phyloP scores from a whole-genome alignment of 2,113 vertebrate genomes.

The Eleginops maclovinus region DNA sequence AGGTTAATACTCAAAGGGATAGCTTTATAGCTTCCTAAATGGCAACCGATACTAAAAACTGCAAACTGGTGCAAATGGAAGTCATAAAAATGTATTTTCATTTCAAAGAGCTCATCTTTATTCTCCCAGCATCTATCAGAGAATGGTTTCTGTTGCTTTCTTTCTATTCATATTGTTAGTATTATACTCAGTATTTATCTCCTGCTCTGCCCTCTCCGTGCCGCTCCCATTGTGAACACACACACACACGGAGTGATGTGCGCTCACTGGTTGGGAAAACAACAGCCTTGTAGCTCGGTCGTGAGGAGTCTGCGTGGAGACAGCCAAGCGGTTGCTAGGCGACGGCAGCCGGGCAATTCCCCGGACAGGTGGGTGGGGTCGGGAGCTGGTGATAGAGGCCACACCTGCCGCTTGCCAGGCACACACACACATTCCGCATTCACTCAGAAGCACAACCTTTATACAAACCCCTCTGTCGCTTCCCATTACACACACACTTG shows the following conservation, averaged over 20 bases:
- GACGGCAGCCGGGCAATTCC: slow-evolving; percentile 66
- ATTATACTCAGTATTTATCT: background rate
- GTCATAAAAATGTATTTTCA: background rate
- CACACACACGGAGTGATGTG: background rate
- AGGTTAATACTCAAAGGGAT: background rate
- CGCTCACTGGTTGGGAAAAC: slow-evolving; percentile 50
- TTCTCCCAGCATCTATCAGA: background rate
- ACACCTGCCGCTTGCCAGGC: slow-evolving; percentile 66
- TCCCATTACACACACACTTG: slow-evolving; percentile 28
- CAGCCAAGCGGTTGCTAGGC: slow-evolving; percentile 66
- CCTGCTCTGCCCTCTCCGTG: background rate
- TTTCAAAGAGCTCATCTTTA: background rate
- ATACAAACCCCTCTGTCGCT: slow-evolving; percentile 14
- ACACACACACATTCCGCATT: slow-evolving; percentile 29
- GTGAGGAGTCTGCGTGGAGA: slow-evolving; percentile 53
- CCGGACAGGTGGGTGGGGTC: slow-evolving; percentile 67
- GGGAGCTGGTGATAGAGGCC: slow-evolving; percentile 50
- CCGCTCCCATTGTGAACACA: slow-evolving; percentile 18
- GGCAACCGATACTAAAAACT: background rate
- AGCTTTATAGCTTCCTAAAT: background rate
- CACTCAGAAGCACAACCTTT: slow-evolving; percentile 37
- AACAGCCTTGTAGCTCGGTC: slow-evolving; percentile 46
- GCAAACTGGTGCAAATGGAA: background rate
- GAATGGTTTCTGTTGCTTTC: background rate
- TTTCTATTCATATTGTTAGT: background rate